Percentiles rank a stretch among this genome's conserved stretches.
Conservation (phyloP, 2,113 vertebrate species). For the Caretta caretta region DNA sequence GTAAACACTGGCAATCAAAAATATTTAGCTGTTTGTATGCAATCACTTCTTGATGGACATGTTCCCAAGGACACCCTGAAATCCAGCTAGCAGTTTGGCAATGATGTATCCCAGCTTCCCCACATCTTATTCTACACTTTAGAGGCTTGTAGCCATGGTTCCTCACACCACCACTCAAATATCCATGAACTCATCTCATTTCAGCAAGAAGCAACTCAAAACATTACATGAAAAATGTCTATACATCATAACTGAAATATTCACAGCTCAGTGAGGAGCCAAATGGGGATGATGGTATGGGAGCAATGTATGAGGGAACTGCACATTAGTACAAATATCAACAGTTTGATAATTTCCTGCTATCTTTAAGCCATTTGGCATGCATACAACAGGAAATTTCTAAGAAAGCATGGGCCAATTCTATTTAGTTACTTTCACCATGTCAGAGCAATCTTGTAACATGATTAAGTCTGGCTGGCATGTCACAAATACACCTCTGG, state of each 20-base stretch:
- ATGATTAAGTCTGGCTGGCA: not conserved
- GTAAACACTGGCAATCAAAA: conserved; percentile 8
- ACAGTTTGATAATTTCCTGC: not conserved
- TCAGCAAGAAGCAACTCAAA: conserved; percentile 19
- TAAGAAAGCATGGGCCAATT: not conserved
- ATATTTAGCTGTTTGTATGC: conserved; percentile 2
- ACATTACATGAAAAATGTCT: not conserved
- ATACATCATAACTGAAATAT: conserved; percentile 17
- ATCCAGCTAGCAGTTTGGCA: conserved; percentile 18
- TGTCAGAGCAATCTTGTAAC: not conserved
- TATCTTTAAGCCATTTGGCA: not conserved
- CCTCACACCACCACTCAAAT: not conserved
- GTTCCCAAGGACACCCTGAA: conserved; percentile 39
- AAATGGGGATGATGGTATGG: conserved; percentile 9
- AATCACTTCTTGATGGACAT: not conserved
- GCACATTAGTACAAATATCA: conserved; percentile 14
- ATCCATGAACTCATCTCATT: not conserved
- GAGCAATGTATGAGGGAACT: not conserved
- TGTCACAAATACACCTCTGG: not conserved
- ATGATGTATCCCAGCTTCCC: conserved; percentile 21
- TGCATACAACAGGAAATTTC: not conserved
- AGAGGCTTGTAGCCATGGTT: not conserved
- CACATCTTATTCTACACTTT: not conserved
- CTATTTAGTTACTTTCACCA: not conserved
- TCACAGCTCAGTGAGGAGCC: conserved; percentile 26